Conservation (phyloP, 2,797 vertebrate genomes). For the Chaunax sp. region DNA sequence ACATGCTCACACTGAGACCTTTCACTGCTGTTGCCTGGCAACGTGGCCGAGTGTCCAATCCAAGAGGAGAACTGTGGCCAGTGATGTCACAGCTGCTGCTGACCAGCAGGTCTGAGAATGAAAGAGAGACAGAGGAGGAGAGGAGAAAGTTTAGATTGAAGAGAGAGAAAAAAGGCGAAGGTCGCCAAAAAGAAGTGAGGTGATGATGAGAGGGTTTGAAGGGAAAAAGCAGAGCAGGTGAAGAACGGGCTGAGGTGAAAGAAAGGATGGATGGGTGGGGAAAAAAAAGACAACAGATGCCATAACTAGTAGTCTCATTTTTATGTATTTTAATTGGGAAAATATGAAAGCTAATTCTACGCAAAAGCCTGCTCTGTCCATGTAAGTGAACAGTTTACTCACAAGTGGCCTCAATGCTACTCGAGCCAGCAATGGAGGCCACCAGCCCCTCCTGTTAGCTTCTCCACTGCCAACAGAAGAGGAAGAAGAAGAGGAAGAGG, state of each 20-base stretch:
- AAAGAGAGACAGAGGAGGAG: slow-evolving; percentile 55
- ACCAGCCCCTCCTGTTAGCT: slow-evolving; percentile 29
- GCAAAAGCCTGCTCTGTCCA: slow-evolving; percentile 8
- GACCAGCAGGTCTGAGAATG: slow-evolving; percentile 79
- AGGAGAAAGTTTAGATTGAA: slow-evolving; percentile 74
- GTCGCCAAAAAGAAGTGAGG: slow-evolving; percentile 25
- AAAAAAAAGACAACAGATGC: neutral
- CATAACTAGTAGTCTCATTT: slow-evolving; percentile 14
- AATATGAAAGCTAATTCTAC: neutral
- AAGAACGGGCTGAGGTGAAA: slow-evolving; percentile 37
- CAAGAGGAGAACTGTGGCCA: slow-evolving; percentile 82
- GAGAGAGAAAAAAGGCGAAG: slow-evolving; percentile 56
- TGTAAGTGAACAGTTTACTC: slow-evolving; percentile 30
- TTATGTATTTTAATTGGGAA: slow-evolving; percentile 30
- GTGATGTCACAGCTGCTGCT: slow-evolving; percentile 88
- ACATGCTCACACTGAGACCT: slow-evolving; percentile 81
- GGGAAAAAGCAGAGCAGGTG: slow-evolving; percentile 29
- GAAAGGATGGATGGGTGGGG: neutral
- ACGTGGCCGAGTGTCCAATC: slow-evolving; percentile 87
- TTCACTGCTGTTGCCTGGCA: slow-evolving; percentile 88
- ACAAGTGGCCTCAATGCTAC: slow-evolving; percentile 43
- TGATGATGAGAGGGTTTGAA: slow-evolving; percentile 49
- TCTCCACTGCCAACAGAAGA: slow-evolving; percentile 25
- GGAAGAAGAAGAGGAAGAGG: slow-evolving; percentile 31
- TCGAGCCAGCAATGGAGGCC: slow-evolving; percentile 31